Conservation (phyloP, 2,113 vertebrate genomes). For the Phrynosoma platyrhinos region DNA sequence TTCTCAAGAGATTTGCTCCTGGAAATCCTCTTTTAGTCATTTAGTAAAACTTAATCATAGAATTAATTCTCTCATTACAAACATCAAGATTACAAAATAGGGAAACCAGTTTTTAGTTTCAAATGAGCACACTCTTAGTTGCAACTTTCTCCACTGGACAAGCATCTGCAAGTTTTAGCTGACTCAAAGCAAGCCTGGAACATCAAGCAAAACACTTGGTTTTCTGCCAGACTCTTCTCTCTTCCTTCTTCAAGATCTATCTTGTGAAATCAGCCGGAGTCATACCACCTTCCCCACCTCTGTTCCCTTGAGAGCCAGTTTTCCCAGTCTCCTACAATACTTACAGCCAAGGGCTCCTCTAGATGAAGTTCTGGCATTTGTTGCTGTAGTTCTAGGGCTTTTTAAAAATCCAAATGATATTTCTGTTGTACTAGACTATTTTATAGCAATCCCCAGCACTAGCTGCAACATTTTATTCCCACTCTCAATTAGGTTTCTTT, state of each 20-base stretch:
- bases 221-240: not conserved
- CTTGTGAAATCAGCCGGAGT: not conserved
- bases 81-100: not conserved
- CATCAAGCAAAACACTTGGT: conserved; percentile 8
- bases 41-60: not conserved
- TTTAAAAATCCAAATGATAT: too few relatives aligned
- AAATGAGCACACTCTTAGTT: not conserved
- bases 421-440: too few relatives aligned
- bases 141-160: not conserved
- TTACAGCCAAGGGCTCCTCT: too few relatives aligned
- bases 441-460: too few relatives aligned
- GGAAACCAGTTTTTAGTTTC: not conserved
- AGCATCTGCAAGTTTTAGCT: conserved; percentile 44
- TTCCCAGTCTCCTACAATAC: too few relatives aligned
- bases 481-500: too few relatives aligned
- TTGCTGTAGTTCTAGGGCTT: too few relatives aligned
- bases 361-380: too few relatives aligned
- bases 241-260: not conserved
- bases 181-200: conserved; percentile 31
- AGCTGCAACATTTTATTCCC: too few relatives aligned
- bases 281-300: not conserved
- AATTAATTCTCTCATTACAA: not conserved
- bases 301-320: not conserved
- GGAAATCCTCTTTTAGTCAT: conserved; percentile 28
- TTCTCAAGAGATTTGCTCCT: not conserved